Percentiles rank a stretch among this genome's conserved stretches.
Conservation (phyloP, 2,113 vertebrate genomes). For the Amphilophus citrinellus region DNA sequence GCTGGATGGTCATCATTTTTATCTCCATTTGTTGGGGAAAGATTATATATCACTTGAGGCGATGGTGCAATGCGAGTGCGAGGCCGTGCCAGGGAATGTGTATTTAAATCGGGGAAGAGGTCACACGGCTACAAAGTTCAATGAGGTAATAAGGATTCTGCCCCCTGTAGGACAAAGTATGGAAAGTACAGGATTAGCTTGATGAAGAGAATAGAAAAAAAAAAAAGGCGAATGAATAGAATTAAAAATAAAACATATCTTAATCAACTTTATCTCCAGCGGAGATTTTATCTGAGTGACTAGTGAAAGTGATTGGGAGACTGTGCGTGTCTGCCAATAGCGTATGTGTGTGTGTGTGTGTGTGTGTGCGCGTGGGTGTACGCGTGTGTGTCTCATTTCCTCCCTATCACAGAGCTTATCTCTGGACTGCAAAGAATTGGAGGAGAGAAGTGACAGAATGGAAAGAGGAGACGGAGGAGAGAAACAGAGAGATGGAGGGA, state of each 20-base stretch:
- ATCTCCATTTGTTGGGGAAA: constrained; percentile 37
- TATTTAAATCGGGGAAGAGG: constrained; percentile 44
- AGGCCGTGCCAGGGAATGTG: constrained; percentile 48
- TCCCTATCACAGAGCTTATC: constrained; percentile 62
- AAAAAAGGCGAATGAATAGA: not conserved
- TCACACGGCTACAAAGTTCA: constrained; percentile 39
- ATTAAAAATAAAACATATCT: not conserved
- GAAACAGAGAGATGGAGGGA: constrained; percentile 49
- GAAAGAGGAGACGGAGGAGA: constrained; percentile 63
- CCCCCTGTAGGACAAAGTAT: constrained; percentile 33
- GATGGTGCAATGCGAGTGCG: constrained; percentile 15
- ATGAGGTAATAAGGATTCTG: not conserved
- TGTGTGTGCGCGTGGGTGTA: not conserved
- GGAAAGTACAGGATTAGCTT: not conserved
- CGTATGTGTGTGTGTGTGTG: not conserved
- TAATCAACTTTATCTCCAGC: constrained; percentile 1
- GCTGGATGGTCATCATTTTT: constrained; percentile 30
- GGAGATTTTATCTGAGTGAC: constrained; percentile 28
- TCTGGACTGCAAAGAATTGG: constrained; percentile 64
- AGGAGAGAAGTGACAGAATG: constrained; percentile 63
- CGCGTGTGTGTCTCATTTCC: constrained; percentile 58
- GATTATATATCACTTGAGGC: constrained; percentile 40
- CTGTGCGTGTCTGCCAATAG: not conserved
- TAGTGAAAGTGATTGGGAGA: constrained; percentile 4
- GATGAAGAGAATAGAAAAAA: not conserved